phyloP scores from a whole-genome alignment of 1,140 invertebrate species.

The Brachystomella parvula region DNA sequence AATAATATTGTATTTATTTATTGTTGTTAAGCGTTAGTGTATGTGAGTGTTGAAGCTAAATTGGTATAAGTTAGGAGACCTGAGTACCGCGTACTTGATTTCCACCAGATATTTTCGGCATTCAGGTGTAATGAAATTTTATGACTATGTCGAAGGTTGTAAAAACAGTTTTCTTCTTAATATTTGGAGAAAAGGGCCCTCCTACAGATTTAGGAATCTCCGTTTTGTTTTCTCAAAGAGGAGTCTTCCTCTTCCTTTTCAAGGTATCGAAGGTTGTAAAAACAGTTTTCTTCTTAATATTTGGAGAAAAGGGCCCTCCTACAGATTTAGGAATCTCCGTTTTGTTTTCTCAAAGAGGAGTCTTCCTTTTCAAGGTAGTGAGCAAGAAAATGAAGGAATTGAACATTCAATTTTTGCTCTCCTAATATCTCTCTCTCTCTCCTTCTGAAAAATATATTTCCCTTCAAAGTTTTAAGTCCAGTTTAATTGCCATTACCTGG shows the following conservation, averaged over 20 bases:
- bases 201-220: conserved; percentile 38
- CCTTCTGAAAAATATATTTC: conserved; percentile 11
- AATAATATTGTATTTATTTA: not conserved
- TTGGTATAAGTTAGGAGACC: conserved; percentile 11
- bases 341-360: conserved; percentile 37
- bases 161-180: conserved; percentile 35
- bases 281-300: too few species aligned
- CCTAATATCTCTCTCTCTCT: not conserved
- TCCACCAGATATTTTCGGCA: conserved; percentile 28
- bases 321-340: conserved; percentile 38
- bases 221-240: conserved; percentile 38
- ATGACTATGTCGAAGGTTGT: conserved; percentile 35
- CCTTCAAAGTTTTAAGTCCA: conserved; percentile 19
- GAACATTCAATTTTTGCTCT: not conserved
- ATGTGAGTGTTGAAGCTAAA: not conserved
- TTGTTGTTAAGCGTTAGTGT: not conserved
- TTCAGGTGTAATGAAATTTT: conserved; percentile 40
- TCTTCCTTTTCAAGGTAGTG: conserved; percentile 2
- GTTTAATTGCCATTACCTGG: conserved; percentile 31
- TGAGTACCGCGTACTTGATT: not conserved
- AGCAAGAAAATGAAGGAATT: too few species aligned
- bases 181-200: conserved; percentile 26
- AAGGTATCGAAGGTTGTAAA: too few species aligned
- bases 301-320: conserved; percentile 36
- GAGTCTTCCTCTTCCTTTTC: not conserved